These are phyloP conservation scores for Nomada hirtipes DNA, from an alignment of 2,888 invertebrate genomes.

Conservation along the genomic window DNA sequence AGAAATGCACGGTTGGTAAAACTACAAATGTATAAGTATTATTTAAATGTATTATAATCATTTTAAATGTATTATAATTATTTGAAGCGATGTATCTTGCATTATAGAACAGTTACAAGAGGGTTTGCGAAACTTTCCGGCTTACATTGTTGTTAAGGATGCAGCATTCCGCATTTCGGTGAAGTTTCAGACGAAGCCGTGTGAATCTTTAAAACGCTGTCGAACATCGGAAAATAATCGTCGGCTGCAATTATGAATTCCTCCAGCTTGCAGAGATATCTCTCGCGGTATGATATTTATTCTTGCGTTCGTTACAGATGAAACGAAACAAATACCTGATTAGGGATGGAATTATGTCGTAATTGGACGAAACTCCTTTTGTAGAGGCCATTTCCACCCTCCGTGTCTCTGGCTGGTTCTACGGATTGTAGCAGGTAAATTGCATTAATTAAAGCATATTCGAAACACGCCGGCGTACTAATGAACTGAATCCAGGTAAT, in stretches of 20 bases:
- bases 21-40: too few species aligned
- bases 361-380: constrained; percentile 35
- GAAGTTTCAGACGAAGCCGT: background rate
- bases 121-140: too few species aligned
- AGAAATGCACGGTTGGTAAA: too few species aligned
- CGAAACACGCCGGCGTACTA: constrained; percentile 40
- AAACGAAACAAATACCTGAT: constrained; percentile 15
- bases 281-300: background rate
- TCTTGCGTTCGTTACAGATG: constrained; percentile 3
- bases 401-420: background rate
- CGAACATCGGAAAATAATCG: background rate
- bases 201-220: background rate
- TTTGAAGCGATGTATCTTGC: too few species aligned
- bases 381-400: background rate
- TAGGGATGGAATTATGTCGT: constrained; percentile 16
- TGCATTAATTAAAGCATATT: constrained; percentile 49
- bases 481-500: constrained; percentile 59
- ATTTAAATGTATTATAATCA: too few species aligned
- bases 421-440: constrained; percentile 34
- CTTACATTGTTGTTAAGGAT: background rate
- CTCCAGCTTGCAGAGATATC: background rate
- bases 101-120: too few species aligned
- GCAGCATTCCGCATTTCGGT: background rate
- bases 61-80: too few species aligned
- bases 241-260: background rate